These are phyloP conservation scores for Melangyna quadrimaculata DNA, from an alignment of 2,888 invertebrate genomes.

Conservation along the genomic window DNA sequence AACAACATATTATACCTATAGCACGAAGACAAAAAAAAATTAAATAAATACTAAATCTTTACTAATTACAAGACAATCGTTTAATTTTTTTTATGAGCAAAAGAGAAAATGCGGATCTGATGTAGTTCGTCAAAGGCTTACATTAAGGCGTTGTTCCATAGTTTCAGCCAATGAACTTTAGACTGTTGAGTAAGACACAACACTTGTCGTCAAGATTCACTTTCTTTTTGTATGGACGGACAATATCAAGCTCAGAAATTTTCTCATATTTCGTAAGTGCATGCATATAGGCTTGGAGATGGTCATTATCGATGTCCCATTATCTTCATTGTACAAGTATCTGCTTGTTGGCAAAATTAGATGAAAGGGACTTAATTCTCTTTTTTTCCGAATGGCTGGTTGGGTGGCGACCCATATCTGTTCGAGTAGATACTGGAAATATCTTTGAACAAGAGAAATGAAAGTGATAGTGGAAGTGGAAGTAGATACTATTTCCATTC, in stretches of 20 bases:
- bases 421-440: not conserved
- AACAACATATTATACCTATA: constrained; percentile 6
- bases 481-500: constrained; percentile 31
- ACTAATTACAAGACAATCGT: constrained; percentile 53
- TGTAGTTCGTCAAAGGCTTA: constrained; percentile 12
- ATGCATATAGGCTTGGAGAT: constrained; percentile 17
- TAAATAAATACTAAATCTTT: constrained; percentile 40
- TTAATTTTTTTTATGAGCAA: constrained; percentile 33
- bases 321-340: not conserved
- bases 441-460: constrained; percentile 40
- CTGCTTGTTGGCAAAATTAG: not conserved
- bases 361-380: constrained; percentile 32
- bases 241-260: constrained; percentile 11
- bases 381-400: constrained; percentile 16
- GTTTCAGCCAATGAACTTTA: constrained; percentile 54
- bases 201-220: constrained; percentile 43
- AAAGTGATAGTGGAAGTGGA: constrained; percentile 53
- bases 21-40: constrained; percentile 9
- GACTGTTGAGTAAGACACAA: constrained; percentile 35
- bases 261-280: constrained; percentile 22
- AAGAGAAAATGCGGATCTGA: constrained; percentile 66
- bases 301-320: constrained; percentile 31
- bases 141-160: constrained; percentile 49
- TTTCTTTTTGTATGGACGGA: constrained; percentile 53
- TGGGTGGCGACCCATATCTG: constrained; percentile 25